Percentiles rank a stretch among this genome's conserved stretches.
phyloP scores from a whole-genome alignment of 2,888 invertebrate species.

The Cheilosia vulpina region DNA sequence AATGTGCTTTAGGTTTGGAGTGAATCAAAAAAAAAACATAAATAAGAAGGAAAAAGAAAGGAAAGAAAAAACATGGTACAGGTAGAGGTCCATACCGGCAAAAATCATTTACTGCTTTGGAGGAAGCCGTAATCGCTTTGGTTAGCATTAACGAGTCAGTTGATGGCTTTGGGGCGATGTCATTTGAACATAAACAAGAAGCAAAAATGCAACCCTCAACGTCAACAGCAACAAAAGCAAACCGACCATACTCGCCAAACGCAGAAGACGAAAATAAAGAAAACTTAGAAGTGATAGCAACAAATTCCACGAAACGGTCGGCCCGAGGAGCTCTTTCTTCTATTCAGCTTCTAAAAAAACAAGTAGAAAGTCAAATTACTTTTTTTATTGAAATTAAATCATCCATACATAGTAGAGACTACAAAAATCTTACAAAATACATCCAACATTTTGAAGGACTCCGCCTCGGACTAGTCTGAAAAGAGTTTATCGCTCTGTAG shows the following conservation, averaged over 20 bases:
- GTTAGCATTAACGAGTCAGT: neutral
- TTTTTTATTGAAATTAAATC: too few relatives aligned
- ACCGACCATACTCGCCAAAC: too few relatives aligned
- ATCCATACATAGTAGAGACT: too few relatives aligned
- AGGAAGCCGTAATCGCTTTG: neutral
- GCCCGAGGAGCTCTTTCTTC: too few relatives aligned
- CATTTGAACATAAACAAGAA: neutral
- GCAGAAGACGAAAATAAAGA: fast-evolving
- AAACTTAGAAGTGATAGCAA: too few relatives aligned
- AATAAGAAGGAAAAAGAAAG: neutral
- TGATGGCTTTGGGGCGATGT: neutral
- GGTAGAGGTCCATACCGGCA: neutral
- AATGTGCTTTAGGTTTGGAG: neutral
- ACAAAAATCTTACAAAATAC: too few relatives aligned
- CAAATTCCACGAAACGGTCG: too few relatives aligned
- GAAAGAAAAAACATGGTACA: neutral
- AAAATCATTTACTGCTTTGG: neutral
- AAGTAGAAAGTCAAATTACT: too few relatives aligned
- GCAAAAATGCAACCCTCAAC: neutral
- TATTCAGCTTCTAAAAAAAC: too few relatives aligned
- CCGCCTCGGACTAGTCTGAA: neutral
- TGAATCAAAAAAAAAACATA: neutral
- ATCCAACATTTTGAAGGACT: neutral
- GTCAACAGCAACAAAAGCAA: too few relatives aligned
- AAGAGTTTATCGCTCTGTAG: neutral